Conservation (phyloP, 2,888 invertebrate genomes). For the Philaethria dido region DNA sequence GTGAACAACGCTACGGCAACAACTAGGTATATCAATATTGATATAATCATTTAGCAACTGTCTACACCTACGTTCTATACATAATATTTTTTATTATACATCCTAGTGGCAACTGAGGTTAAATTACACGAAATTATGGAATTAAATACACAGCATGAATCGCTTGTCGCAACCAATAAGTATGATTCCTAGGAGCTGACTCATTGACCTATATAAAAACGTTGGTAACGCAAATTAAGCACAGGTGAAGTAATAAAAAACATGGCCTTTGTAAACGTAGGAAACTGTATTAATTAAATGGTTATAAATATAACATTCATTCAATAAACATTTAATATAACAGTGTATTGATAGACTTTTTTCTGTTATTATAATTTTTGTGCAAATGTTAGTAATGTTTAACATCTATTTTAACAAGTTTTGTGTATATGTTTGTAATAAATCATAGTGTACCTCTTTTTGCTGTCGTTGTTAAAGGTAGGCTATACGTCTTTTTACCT, state of each 20-base stretch:
- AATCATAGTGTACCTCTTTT: no score
- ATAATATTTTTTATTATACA: not conserved
- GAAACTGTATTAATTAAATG: conserved; percentile 16
- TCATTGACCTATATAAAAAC: conserved; percentile 42
- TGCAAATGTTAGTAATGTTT: no score
- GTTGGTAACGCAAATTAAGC: conserved; percentile 20
- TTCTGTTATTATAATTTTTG: no score
- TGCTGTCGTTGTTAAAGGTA: no score
- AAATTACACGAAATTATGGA: conserved; percentile 1
- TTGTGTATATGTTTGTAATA: no score
- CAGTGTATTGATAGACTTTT: no score
- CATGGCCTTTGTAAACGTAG: conserved; percentile 19
- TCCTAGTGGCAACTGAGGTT: conserved; percentile 1
- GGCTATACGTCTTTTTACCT: no score
- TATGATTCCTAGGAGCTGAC: conserved; percentile 45
- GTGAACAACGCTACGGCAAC: conserved; percentile 1
- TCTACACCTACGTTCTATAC: conserved; percentile 1
- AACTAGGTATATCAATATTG: conserved; percentile 10
- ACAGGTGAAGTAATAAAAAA: conserved; percentile 30
- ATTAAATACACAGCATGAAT: conserved; percentile 11
- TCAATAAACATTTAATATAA: no score
- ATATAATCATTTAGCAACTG: conserved; percentile 2
- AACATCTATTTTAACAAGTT: no score
- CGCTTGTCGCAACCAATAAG: conserved; percentile 44
- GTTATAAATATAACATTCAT: conserved; percentile 1